Conservation (phyloP, 2,797 vertebrate genomes). For the Oreochromis mossambicus region DNA sequence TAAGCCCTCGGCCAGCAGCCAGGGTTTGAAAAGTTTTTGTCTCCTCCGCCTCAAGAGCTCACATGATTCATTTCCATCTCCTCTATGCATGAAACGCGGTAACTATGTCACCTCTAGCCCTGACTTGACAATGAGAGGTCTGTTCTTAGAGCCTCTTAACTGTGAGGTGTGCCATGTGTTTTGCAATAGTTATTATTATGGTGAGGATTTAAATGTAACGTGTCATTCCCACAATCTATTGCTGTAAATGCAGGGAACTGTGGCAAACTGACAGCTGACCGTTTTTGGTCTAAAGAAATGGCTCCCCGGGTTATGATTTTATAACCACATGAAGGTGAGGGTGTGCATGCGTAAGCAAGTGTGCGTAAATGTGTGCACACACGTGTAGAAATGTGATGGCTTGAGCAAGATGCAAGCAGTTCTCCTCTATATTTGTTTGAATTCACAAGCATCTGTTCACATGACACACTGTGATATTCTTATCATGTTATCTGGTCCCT, state of each 20-base stretch:
- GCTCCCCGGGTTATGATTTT: not conserved
- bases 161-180: not conserved
- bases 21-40: not conserved
- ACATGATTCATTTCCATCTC: not conserved
- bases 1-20: not conserved
- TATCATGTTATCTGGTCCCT: not conserved
- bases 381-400: conserved; percentile 1
- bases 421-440: not conserved
- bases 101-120: not conserved
- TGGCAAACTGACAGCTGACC: not conserved
- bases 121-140: not conserved
- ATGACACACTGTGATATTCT: not conserved
- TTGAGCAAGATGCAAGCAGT: conserved; percentile 22
- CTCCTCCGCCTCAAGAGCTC: not conserved
- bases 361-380: not conserved
- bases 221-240: not conserved
- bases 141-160: not conserved
- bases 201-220: not conserved
- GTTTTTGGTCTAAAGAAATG: not conserved
- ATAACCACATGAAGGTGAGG: not conserved
- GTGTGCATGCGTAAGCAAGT: not conserved
- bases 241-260: not conserved
- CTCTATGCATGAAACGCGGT: not conserved
- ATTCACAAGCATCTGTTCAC: not conserved
- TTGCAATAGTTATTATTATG: not conserved